Base-by-base conservation (phyloP, 2,888 invertebrate genomes). In the Pyrrhia umbra region DNA sequence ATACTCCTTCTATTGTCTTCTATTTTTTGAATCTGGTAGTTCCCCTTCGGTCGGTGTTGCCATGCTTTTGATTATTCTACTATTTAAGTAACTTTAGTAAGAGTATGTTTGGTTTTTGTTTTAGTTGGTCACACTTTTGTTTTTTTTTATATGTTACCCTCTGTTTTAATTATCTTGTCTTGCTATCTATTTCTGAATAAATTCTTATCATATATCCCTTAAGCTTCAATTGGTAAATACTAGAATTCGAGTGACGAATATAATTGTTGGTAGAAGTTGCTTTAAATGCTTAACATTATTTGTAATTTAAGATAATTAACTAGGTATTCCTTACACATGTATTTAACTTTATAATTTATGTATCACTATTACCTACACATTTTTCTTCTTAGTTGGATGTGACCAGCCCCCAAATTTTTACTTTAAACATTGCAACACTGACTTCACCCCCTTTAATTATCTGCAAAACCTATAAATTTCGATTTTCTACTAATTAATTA, bases 11-110 rank as follows among this genome's bases (percentile, higher is more conserved):
- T 81, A 64, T 75, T 67, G 75, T 74, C 73, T 77, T 82, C 80
- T 83, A 82, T 82, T 73, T 75, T 78, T 77, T 15, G 79, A 34
- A 81, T 82, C 83, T 85, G 88, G 90, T 91, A 91, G 90, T 78
- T 74, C 79, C 85, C 84, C 80, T 85, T 83, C 75, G 60, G 85
- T 84, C 88, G 83, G 91, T 90, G 90, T 92, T 90, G 91, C 92
- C 86, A 88, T 87, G 79, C 56, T 81, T 75, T 74, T 56, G 66
- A 57, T 74, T 58, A 57, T 75, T 75, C 64, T 83, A 76, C 74
- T 77, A 65, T 76, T 75, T 76, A 71, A 60, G 71, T 75, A 55
- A 40, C n/a, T 62, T 51, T 47, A 34, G 15, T 21, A 15, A 42
- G 13, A 42, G 37, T 46, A 6, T 4, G 37, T 55, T 39, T 25